These are phyloP conservation scores for Stenotaenia linearis DNA, from an alignment of 2,888 invertebrate genomes.

Conservation along the genomic window DNA sequence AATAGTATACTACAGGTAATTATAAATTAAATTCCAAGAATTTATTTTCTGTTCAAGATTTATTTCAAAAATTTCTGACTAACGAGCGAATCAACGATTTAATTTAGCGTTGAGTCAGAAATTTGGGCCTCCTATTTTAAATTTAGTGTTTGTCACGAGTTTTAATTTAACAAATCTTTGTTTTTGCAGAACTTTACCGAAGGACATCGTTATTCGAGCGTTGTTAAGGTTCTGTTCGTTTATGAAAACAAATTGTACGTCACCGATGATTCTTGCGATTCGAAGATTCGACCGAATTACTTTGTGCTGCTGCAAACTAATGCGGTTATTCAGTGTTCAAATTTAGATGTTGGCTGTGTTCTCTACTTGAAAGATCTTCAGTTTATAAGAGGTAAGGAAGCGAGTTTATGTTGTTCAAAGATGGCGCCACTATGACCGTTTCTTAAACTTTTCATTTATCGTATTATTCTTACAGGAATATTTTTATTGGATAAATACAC, in stretches of 20 bases:
- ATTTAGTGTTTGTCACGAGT: too few relatives aligned
- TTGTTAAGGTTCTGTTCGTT: not conserved
- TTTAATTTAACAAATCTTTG: not conserved
- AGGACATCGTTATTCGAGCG: not conserved
- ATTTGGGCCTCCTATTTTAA: not conserved
- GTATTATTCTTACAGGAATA: not conserved
- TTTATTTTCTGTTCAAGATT: not conserved
- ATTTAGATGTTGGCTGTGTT: not conserved
- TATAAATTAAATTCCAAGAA: not conserved
- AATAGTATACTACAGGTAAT: not conserved
- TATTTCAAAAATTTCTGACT: not conserved
- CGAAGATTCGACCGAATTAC: not conserved
- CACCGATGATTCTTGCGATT: not conserved
- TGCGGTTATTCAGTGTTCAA: not conserved
- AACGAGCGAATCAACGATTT: not conserved
- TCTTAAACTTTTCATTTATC: not conserved
- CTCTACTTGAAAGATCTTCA: not conserved
- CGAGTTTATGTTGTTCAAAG: not conserved
- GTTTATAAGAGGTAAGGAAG: not conserved
- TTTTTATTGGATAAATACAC: not conserved
- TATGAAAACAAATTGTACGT: not conserved
- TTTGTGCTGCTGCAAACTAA: not conserved
- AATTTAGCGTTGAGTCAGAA: not conserved
- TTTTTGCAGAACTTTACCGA: not conserved
- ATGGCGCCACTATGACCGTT: not conserved